Evolutionary conservation across 2,888 invertebrate genomes (phyloP).

Genomic region (Mesochorus sp.): DNA sequence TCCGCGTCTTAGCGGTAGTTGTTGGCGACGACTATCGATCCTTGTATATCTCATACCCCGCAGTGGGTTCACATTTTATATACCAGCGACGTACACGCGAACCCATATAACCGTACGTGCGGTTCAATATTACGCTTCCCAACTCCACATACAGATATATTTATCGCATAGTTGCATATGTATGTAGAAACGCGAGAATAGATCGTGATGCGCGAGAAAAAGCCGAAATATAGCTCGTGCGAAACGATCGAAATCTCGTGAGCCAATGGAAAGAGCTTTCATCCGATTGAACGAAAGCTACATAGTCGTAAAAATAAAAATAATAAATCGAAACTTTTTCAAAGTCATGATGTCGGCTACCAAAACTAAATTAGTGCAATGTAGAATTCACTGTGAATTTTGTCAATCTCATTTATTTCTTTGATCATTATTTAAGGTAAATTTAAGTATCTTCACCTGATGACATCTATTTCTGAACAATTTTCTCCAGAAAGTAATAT

Average conservation of each 20-base stretch:
- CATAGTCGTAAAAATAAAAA: constrained; percentile 12
- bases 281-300: constrained; percentile 13
- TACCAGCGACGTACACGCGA: constrained; percentile 45
- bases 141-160: constrained; percentile 36
- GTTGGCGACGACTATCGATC: constrained; percentile 59
- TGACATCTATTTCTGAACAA: no score
- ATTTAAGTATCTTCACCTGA: no score
- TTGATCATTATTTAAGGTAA: no score
- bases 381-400: no score
- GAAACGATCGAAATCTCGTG: constrained; percentile 49
- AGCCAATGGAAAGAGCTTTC: not conserved
- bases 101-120: constrained; percentile 34
- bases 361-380: no score
- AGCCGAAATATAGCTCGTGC: constrained; percentile 18
- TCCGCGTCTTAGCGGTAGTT: constrained; percentile 38
- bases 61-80: constrained; percentile 38
- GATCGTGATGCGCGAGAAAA: constrained; percentile 13
- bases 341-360: no score
- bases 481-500: no score
- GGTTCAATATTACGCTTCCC: constrained; percentile 36
- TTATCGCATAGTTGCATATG: not conserved
- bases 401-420: no score
- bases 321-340: not conserved
- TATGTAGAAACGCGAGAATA: not conserved
- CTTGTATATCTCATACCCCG: constrained; percentile 27